phyloP scores from a whole-genome alignment of 37 sponge, comb jelly and placozoan genomes.

The Oopsacas minuta region DNA sequence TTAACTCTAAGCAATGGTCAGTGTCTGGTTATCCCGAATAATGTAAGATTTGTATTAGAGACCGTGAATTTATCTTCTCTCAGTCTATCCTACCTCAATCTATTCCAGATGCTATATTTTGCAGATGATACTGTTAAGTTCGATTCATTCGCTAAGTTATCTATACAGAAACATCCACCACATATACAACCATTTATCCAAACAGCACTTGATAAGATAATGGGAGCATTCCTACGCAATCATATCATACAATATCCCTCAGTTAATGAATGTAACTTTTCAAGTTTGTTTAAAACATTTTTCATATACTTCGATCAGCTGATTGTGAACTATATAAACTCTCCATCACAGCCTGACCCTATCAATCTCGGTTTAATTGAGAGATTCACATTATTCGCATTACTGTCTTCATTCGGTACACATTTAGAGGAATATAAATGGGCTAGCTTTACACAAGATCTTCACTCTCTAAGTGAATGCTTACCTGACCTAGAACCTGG shows the following conservation, averaged over 20 bases:
- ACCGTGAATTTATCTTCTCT: background rate
- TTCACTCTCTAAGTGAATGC: background rate
- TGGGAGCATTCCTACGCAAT: background rate
- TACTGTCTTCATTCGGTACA: background rate
- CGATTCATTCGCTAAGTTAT: background rate
- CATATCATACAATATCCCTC: background rate
- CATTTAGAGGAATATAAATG: background rate
- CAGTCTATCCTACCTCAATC: background rate
- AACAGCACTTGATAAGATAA: background rate
- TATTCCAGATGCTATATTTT: background rate
- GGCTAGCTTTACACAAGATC: background rate
- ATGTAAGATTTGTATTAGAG: background rate
- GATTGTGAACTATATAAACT: background rate
- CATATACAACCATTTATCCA: background rate
- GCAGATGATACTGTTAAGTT: background rate
- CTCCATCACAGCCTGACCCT: background rate
- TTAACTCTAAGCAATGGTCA: slow-evolving; percentile 1
- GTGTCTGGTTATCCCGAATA: background rate
- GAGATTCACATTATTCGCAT: background rate
- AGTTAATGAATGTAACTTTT: background rate
- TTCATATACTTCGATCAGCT: background rate
- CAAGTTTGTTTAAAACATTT: background rate
- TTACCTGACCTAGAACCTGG: background rate
- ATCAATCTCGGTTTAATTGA: background rate
- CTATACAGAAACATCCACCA: background rate